phyloP scores from a whole-genome alignment of 2,797 vertebrate species.

The Oryzias sinensis region DNA sequence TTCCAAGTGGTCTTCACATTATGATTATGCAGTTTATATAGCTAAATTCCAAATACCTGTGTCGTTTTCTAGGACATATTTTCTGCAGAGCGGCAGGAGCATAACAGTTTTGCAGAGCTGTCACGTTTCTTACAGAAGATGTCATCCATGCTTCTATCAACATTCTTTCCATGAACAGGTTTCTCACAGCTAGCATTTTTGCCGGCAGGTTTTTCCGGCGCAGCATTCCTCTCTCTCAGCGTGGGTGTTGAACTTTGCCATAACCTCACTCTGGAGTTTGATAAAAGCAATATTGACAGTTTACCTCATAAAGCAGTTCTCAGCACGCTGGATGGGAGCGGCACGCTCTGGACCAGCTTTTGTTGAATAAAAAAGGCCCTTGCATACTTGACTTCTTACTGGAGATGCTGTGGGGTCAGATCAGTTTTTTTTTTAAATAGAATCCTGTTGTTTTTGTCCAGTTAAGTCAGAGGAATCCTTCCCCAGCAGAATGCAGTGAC shows the following conservation, averaged over 20 bases:
- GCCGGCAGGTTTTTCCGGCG: constrained; percentile 16
- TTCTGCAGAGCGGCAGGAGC: too few species aligned
- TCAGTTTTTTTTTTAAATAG: background rate
- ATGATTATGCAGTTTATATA: too few species aligned
- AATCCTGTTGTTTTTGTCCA: constrained; percentile 8
- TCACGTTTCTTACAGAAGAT: too few species aligned
- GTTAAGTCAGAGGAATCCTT: constrained; percentile 16
- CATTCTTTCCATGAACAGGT: background rate
- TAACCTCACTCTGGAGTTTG: constrained; percentile 39
- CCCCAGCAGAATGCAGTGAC: constrained; percentile 31
- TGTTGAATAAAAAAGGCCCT: constrained; percentile 5
- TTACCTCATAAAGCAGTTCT: constrained; percentile 39
- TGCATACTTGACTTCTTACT: background rate
- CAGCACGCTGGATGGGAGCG: constrained; percentile 14
- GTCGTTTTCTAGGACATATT: too few species aligned
- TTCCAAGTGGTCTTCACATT: too few species aligned
- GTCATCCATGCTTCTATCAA: background rate
- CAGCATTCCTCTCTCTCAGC: constrained; percentile 37
- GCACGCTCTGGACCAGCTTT: background rate
- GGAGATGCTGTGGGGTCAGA: background rate
- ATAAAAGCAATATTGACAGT: constrained; percentile 53
- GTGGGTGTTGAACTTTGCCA: constrained; percentile 40
- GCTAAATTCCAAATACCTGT: too few species aligned
- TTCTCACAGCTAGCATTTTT: constrained; percentile 8
- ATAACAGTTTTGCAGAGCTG: too few species aligned